Evolutionary conservation across 2,113 vertebrate genomes (phyloP), one percentile per base, ranked within the genome.

Genomic region (Donacobius atricapilla): DNA sequence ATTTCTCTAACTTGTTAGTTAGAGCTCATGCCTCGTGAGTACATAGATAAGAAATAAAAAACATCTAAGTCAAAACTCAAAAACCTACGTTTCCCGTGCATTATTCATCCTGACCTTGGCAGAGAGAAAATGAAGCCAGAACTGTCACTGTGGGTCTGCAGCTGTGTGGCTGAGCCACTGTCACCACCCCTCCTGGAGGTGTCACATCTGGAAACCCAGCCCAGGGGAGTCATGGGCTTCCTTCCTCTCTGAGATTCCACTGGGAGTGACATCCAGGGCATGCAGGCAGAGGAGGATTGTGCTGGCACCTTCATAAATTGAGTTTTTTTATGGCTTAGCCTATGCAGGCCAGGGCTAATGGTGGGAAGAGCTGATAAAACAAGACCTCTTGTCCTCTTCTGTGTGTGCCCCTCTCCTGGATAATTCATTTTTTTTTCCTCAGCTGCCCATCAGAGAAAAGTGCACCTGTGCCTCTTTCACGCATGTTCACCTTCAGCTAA

Each of bases 211-310:
- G 30, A 83, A 80, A 30, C 15, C 20, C 54, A 65, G 28, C 35
- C 75, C 63, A 57, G 54, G 60, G 37, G 7, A 40, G 3, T 53
- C 21, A 0, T 0, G 37, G 2, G 0, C 24, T 51, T 28, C 35
- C 22, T 31, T 48, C 37, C 13, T 28, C 31, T 20, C 45, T 31
- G 23, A 5, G 53, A 5, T 60, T 77, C n/a, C 24, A 8, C 30
- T 35, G 68, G 53, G 24, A 83, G 24, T 37, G 17, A 54, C 40
- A 27, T 47, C 54, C 31, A 31, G 45, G 57, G 18, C 39, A 5
- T 3, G 8, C 22, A 31, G 33, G 35, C 37, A 57, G 50, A 63
- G 35, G 18, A 33, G 37, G 58, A 28, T 22, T 44, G 31, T 45
- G 48, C 11, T 53, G 54, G 19, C 42, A 75, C 42, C 50, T 73